Conservation (phyloP, 2,113 vertebrate genomes). For the Alouatta palliata region DNA sequence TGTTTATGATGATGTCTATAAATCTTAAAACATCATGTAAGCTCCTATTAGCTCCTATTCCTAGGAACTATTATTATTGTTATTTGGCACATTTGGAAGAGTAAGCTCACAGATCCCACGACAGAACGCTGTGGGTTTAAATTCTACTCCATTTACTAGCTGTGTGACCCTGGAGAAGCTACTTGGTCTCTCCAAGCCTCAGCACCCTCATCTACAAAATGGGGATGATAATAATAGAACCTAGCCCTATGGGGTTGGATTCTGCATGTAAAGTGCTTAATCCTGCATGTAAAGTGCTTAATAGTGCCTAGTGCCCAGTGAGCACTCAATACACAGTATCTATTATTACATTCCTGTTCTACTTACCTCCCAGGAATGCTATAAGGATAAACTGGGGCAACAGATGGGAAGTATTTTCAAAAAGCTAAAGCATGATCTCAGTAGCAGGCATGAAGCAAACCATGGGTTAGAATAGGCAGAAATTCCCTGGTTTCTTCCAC, state of each 20-base stretch:
- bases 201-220: constrained; percentile 10
- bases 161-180: neutral
- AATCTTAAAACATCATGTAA: neutral
- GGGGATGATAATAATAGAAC: neutral
- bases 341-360: constrained; percentile 36
- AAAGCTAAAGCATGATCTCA: constrained; percentile 55
- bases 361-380: constrained; percentile 49
- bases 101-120: neutral
- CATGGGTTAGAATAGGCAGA: constrained; percentile 17
- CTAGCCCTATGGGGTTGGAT: neutral
- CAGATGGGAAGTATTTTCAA: constrained; percentile 66
- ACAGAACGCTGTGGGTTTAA: neutral
- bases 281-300: neutral
- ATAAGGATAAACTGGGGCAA: constrained; percentile 59
- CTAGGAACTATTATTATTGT: neutral
- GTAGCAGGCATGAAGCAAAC: constrained; percentile 31
- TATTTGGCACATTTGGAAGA: neutral
- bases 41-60: constrained; percentile 17
- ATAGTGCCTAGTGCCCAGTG: neutral
- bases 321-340: neutral
- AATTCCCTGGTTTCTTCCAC: constrained; percentile 22
- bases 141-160: constrained; percentile 20
- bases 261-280: neutral
- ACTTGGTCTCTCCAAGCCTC: neutral
- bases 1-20: neutral